Conservation (phyloP, 1,140 invertebrate genomes). For the Aricia agestis region DNA sequence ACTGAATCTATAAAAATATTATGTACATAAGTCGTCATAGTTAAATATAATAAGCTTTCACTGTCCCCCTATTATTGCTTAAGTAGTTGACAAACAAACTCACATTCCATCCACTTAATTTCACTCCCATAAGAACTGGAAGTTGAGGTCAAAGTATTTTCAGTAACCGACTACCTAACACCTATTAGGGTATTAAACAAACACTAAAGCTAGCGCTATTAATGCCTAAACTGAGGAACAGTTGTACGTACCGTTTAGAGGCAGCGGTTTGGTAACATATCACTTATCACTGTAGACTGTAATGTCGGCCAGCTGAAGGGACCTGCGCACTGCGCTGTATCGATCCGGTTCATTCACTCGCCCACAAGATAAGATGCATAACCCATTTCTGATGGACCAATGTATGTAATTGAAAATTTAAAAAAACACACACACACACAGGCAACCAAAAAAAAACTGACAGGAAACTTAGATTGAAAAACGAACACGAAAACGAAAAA, state of each 20-base stretch:
- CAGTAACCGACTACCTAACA: too few species aligned
- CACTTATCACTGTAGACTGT: slow-evolving; percentile 45
- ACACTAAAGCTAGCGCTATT: slow-evolving; percentile 4
- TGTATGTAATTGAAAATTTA: background rate
- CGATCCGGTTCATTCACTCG: slow-evolving; percentile 68
- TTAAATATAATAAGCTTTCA: too few species aligned
- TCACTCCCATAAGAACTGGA: too few species aligned
- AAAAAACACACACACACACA: background rate
- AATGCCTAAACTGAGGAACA: slow-evolving; percentile 12
- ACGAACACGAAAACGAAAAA: too few species aligned
- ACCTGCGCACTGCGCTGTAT: slow-evolving; percentile 68
- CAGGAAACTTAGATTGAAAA: too few species aligned
- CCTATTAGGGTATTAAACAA: background rate
- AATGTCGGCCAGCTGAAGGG: slow-evolving; percentile 37
- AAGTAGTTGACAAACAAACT: too few species aligned
- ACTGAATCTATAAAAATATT: too few species aligned
- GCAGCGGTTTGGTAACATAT: slow-evolving; percentile 51
- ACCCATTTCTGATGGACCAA: background rate
- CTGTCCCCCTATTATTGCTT: too few species aligned
- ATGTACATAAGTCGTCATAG: too few species aligned
- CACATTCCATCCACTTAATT: too few species aligned
- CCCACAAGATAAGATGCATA: slow-evolving; percentile 50
- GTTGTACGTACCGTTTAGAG: slow-evolving; percentile 61
- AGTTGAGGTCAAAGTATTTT: too few species aligned
- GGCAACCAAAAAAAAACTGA: too few species aligned